These are phyloP conservation scores for Cossypha dichroa DNA, from an alignment of 2,797 vertebrate genomes.

Conservation along the genomic window DNA sequence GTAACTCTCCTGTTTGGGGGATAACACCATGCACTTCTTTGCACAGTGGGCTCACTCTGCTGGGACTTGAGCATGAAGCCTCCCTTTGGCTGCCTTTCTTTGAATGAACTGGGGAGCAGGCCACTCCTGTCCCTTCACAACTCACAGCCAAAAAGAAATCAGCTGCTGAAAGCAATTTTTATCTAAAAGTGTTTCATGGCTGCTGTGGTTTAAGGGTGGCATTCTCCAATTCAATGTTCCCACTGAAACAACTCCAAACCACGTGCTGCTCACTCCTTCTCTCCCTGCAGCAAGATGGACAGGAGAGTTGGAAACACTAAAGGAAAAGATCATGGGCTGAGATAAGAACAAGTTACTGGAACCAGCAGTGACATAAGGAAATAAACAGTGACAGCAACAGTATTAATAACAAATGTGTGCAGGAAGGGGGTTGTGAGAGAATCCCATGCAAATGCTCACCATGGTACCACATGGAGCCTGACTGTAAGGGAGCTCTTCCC, in stretches of 20 bases:
- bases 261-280: accelerated
- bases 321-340: not conserved
- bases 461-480: accelerated
- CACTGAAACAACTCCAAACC: not conserved
- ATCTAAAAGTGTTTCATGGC: not conserved
- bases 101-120: not conserved
- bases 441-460: not conserved
- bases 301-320: not conserved
- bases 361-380: not conserved
- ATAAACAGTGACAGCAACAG: not conserved
- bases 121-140: not conserved
- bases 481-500: not conserved
- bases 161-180: not conserved
- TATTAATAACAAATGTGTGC: no score
- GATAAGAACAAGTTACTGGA: not conserved
- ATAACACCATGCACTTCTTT: not conserved
- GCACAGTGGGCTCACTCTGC: not conserved
- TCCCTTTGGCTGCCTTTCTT: not conserved
- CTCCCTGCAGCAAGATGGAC: not conserved
- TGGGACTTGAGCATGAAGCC: not conserved
- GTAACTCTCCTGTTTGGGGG: not conserved
- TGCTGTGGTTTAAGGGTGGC: accelerated
- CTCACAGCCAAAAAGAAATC: not conserved
- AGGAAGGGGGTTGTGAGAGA: no score
- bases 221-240: not conserved